phyloP scores from a whole-genome alignment of 2,888 invertebrate species.

The Pseudococcus longispinus region DNA sequence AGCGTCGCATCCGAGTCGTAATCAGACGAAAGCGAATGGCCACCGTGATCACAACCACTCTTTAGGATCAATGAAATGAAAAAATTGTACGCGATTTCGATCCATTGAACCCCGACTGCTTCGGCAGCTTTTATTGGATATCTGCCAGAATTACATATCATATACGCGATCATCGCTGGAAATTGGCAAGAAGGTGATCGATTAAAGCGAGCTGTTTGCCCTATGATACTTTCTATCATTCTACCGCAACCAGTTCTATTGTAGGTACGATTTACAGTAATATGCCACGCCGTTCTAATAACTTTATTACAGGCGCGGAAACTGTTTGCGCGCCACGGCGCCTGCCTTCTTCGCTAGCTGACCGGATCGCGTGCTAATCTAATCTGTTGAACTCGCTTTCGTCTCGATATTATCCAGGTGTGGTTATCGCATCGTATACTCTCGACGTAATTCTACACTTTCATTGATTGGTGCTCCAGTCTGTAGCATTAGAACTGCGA shows the following conservation, averaged over 20 bases:
- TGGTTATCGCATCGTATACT: constrained; percentile 10
- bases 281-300: neutral
- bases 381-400: constrained; percentile 9
- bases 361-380: neutral
- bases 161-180: neutral
- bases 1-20: neutral
- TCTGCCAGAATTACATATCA: neutral
- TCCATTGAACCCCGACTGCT: neutral
- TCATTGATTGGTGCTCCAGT: neutral
- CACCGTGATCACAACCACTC: neutral
- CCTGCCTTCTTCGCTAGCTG: neutral
- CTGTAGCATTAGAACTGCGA: neutral
- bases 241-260: neutral
- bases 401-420: constrained; percentile 16
- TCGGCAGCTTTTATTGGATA: neutral
- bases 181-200: neutral
- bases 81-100: neutral
- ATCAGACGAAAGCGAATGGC: constrained; percentile 6
- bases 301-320: neutral
- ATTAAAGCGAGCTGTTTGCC: no score
- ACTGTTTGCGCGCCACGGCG: neutral
- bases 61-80: neutral
- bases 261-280: neutral
- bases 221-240: neutral
- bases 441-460: neutral